Base-by-base conservation (phyloP, 2,113 vertebrate species). In the Loxodonta africana region DNA sequence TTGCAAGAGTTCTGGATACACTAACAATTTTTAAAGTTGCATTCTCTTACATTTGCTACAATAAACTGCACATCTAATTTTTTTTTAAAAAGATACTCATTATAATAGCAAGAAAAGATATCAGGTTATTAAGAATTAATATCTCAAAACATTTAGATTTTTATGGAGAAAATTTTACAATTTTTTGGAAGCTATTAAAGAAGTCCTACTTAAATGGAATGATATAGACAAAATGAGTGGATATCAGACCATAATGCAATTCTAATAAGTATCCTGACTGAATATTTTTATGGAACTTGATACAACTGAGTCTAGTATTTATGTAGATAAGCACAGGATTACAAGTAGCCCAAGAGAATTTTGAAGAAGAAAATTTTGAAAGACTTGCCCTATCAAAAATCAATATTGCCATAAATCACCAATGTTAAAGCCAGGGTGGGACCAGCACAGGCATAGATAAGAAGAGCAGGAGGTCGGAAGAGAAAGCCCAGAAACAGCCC, bases 371-470 rank as follows among this genome's bases (percentile, higher is more conserved):
- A 20, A 62, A 62, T 62, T 62, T 62, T 62, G 53, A 62, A n/a
- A 25, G 63, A 4, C 8, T 23, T 17, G 28, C 67, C 37, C 33
- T 44, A 21, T 3, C 44, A 6, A 71, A 48, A 57, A 28, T 71
- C 63, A n/a, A 15, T 2, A 8, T 69, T 15, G 12, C 18, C 2
- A 26, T 44, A 10, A 57, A 87, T 18, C 11, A 33, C 11, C 76
- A 8, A 0, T 20, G 51, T 20, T 15, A 8, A 37, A 37, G 53
- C 9, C 26, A 17, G 37, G 1, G 23, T 0, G 0, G n/a, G 4
- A 12, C 48, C 21, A 60, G 20, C 1, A 7, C 0, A 30, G 20
- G 41, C 3, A 33, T 25, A 17, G 20, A 5, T 0, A 3, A 7
- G 21, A 2, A 21, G 21, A 37, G n/a, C 33, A 41, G 33, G n/a